phyloP scores from a whole-genome alignment of 2,888 invertebrate genomes.

The Drosophila basisetae region DNA sequence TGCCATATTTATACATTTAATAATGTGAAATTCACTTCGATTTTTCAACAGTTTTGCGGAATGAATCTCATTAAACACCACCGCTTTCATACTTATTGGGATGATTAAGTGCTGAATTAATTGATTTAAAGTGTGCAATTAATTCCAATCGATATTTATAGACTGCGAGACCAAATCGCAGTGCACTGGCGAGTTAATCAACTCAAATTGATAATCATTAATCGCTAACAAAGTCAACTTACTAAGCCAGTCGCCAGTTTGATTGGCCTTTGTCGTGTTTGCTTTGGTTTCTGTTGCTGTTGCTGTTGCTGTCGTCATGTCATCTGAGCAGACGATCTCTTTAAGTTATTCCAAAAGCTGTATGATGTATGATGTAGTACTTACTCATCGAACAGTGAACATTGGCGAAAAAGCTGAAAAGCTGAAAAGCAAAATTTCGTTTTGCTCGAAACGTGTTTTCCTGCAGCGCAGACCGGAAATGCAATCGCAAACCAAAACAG shows the following conservation, averaged over 20 bases:
- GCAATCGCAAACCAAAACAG: conserved; percentile 72
- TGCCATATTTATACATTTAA: neutral
- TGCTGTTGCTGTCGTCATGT: conserved; percentile 33
- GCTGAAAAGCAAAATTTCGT: conserved; percentile 60
- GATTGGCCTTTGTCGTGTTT: conserved; percentile 46
- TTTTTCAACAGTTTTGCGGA: neutral
- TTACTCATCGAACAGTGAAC: conserved; percentile 16
- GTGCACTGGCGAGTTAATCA: conserved; percentile 13
- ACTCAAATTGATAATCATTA: conserved; percentile 54
- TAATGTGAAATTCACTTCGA: neutral
- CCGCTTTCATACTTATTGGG: neutral
- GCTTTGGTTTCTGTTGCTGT: conserved; percentile 2
- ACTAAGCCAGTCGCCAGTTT: conserved; percentile 38
- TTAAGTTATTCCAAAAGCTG: conserved; percentile 34
- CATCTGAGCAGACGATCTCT: conserved; percentile 44
- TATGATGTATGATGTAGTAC: conserved; percentile 14
- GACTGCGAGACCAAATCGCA: conserved; percentile 6
- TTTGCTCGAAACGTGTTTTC: conserved; percentile 72
- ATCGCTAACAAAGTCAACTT: conserved; percentile 61
- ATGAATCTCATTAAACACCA: neutral
- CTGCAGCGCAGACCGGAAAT: conserved; percentile 69
- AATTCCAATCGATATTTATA: conserved; percentile 11
- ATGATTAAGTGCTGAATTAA: conserved; percentile 12
- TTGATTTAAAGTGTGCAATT: conserved; percentile 31
- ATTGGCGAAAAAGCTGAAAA: conserved; percentile 59